A percentile compares a stretch with the other conserved stretches of the same genome.
Conservation (phyloP, 2,113 vertebrate genomes). For the Ornithorhynchus anatinus region DNA sequence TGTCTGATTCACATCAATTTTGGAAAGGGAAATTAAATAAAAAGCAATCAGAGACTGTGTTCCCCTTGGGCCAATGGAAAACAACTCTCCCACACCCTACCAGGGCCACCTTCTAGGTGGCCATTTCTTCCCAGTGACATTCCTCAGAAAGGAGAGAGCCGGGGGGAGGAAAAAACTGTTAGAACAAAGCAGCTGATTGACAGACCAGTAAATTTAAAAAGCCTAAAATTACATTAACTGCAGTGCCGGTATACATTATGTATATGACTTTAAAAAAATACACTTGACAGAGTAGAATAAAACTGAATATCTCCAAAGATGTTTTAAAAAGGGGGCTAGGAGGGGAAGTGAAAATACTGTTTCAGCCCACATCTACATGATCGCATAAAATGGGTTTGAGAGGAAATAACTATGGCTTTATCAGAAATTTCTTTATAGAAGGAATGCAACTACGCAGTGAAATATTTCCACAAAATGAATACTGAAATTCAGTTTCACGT, state of each 20-base stretch:
- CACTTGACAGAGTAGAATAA: conserved; percentile 47
- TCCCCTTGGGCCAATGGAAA: conserved; percentile 34
- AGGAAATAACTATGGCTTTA: too few species aligned
- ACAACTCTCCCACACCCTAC: background rate
- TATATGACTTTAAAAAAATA: conserved; percentile 62
- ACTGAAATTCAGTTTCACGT: too few species aligned
- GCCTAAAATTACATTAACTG: conserved; percentile 62
- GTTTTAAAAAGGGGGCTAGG: background rate
- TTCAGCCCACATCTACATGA: too few species aligned
- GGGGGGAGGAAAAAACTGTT: conserved; percentile 22
- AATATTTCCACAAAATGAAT: too few species aligned
- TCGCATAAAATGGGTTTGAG: too few species aligned
- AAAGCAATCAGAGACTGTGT: conserved; percentile 23
- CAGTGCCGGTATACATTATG: conserved; percentile 51
- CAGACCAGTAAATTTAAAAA: conserved; percentile 54
- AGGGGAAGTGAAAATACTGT: too few species aligned
- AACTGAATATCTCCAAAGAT: conserved; percentile 43
- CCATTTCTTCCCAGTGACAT: conserved; percentile 9
- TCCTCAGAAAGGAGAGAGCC: conserved; percentile 6
- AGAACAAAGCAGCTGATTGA: conserved; percentile 34
- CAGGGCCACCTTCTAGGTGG: background rate
- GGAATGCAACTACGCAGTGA: too few species aligned
- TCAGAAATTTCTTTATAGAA: too few species aligned
- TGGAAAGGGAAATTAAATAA: conserved; percentile 49
- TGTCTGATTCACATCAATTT: conserved; percentile 45